Conservation (phyloP, 2,113 vertebrate genomes). For the Emydura subglobosa region DNA sequence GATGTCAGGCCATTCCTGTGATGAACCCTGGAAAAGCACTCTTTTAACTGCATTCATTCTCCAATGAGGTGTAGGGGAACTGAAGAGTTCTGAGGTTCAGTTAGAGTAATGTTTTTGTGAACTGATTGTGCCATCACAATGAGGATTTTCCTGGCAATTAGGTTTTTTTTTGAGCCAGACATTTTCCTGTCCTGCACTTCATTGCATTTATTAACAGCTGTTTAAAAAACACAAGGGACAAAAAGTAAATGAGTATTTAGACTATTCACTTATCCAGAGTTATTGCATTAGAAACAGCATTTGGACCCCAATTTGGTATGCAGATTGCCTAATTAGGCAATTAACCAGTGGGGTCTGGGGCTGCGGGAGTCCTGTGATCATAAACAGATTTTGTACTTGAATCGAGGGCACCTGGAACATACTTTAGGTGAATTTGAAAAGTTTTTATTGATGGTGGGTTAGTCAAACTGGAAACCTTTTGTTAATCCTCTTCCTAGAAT, state of each 20-base stretch:
- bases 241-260: neutral
- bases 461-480: slow-evolving; percentile 15
- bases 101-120: neutral
- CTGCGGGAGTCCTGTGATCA: rapidly evolving
- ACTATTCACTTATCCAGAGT: rapidly evolving
- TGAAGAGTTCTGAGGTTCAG: too few relatives aligned
- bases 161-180: rapidly evolving
- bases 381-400: neutral
- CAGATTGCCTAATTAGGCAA: rapidly evolving
- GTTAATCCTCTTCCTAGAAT: neutral
- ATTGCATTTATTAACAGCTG: neutral
- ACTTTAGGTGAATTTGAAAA: neutral
- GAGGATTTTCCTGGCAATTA: rapidly evolving
- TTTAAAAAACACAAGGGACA: neutral
- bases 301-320: rapidly evolving
- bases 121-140: neutral
- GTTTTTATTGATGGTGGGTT: neutral
- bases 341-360: neutral
- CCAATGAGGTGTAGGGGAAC: too few relatives aligned
- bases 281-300: rapidly evolving
- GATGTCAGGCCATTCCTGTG: too few relatives aligned
- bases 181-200: neutral
- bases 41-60: neutral
- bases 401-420: rapidly evolving
- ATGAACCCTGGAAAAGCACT: neutral